Evolutionary conservation across 2,113 vertebrate genomes (phyloP), one percentile per base, ranked within the genome.

Genomic region (Onychostoma macrolepis): DNA sequence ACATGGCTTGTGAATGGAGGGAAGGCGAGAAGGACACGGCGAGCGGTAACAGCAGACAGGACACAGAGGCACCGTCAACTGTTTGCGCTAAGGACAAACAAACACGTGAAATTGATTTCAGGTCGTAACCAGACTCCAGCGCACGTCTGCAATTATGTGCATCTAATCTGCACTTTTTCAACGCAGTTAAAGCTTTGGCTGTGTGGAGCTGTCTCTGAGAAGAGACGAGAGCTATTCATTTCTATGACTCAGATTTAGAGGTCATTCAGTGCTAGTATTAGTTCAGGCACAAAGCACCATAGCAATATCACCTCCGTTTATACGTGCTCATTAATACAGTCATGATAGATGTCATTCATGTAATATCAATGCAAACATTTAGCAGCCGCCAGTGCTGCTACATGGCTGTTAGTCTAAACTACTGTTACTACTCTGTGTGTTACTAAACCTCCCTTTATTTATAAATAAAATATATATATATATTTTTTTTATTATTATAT

Each of bases 1-100:
- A 89, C 91, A 91, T 36, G 24, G 86, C 93, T 93, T 94, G 92
- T 95, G 93, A 94, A 94, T 94, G 92, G 91, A 81, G 90, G 88
- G 86, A 88, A 91, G 85, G 86, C 81, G 87, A 90, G 86, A 72
- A 80, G 76, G 89, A 92, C 13, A 50, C 1, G 15, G 13, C 48
- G 15, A 50, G 15, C 15, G 1, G 48, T 50, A 17, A 92, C 33
- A 33, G 43, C 17, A 7, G 61, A 43, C 45, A 56, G 26, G 75
- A 78, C 75, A 67, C 43, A 41, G 19, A 63, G 24, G 43, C 28
- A 67, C 33, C 12, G 9, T 88, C 2, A 28, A 86, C 13, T 41
- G 45, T 75, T 65, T 12, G 48, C 8, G 50, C 43, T 67, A 15
- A 88, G 86, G 69, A 67, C 85, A 61, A 38, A 61, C 24, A 81